Evolutionary conservation across 2,888 invertebrate genomes (phyloP), one percentile per base, ranked within the genome.

Genomic region (Limnephilus marmoratus): DNA sequence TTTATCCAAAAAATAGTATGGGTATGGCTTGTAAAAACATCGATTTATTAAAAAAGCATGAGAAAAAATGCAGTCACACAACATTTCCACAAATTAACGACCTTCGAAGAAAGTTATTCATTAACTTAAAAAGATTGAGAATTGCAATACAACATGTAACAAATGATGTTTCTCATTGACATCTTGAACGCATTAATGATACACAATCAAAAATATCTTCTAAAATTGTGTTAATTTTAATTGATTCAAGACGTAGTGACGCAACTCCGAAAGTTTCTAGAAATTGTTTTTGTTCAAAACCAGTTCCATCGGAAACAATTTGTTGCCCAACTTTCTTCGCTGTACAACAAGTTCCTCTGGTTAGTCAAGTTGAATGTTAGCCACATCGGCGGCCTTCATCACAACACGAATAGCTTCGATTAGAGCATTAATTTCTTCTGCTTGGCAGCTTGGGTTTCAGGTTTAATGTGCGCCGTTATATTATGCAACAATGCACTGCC

Each of bases 291-390:
- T 13, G 83, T 37, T 3, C 24, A 24, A 37, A 83, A 37, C 37
- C 83, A 83, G 83, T 83, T 83, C 34, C 18, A 24, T 24, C 83
- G 37, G 34, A 83, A 37, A 83, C 37, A 31, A 34, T 83, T 37
- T 83, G 37, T 88, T 88, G 41, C 80, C 18, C 80, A 88, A 88
- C 88, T 18, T 80, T 31, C 88, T 68, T 37, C 37, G 80, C 15
- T 18, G 24, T 37, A 24, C 7, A 18, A 68, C 83, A 24, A 15
- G 83, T 83, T 31, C 18, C 37, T 37, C 53, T 13, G 34, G 80
- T 86, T 49, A 31, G 68, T 88, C 88, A 88, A 88, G 88, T 88
- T 88, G n/a, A 88, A 88, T 88, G 88, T 88, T 88, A 80, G 24
- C 31, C 53, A 85, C 31, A 85, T 37, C 41, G 24, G 3, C 29